phyloP scores from a whole-genome alignment of 2,113 vertebrate species.

The Nothocercus julius region DNA sequence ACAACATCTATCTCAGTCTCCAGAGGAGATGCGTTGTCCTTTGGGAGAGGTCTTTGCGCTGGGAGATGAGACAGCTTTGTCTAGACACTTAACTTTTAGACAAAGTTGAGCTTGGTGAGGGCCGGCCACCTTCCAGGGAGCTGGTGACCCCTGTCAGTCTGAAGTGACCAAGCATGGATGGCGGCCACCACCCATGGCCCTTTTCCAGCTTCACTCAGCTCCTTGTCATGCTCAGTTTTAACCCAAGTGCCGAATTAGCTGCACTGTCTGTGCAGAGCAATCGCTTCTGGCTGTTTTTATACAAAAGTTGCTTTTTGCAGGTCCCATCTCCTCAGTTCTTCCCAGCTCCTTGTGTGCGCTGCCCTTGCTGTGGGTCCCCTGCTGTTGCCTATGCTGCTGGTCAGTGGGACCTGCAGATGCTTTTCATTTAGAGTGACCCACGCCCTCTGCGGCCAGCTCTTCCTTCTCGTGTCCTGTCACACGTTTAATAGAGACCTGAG shows the following conservation, averaged over 20 bases:
- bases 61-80: neutral
- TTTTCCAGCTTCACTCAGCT: neutral
- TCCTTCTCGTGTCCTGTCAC: neutral
- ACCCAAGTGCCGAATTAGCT: rapidly evolving
- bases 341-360: rapidly evolving
- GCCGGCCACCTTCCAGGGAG: neutral
- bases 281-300: rapidly evolving
- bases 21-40: neutral
- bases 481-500: rapidly evolving
- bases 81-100: neutral
- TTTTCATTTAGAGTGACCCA: neutral
- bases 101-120: neutral
- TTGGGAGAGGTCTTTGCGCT: neutral
- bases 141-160: neutral
- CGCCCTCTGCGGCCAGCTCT: neutral
- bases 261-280: neutral
- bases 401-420: neutral
- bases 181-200: neutral
- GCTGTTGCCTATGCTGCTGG: neutral
- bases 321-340: neutral
- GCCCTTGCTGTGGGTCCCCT: too few species aligned
- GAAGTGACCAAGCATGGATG: neutral
- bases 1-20: neutral
- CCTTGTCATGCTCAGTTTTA: neutral
- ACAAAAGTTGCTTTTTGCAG: neutral